Evolutionary conservation across 2,797 vertebrate genomes (phyloP), one percentile per base, ranked within the genome.

Genomic region (Enteromius paludinosus): DNA sequence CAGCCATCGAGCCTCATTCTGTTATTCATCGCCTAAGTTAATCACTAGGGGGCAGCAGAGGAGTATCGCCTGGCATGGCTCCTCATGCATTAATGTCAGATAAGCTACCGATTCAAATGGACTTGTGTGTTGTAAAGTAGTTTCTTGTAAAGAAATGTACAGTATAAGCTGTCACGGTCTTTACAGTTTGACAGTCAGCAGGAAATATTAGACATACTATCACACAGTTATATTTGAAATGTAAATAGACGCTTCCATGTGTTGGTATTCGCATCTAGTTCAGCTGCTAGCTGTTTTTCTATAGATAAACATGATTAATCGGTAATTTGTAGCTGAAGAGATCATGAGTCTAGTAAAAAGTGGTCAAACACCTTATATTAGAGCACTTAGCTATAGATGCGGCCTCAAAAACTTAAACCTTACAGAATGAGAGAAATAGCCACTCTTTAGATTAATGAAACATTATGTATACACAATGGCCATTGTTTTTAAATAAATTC

Each of bases 41-140:
- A 41, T 52, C 79, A 54, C 92, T 92, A 94, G 93, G 92, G 91
- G 91, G 92, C 91, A 92, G 89, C 91, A 93, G 25, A 70, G 70
- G 81, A 81, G 43, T 61, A 71, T 75, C 41, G 73, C 23, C 14
- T 35, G 18, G 15, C 47, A 23, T 9, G 38, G 8, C 30, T 20
- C 17, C 9, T 69, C 64, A 3, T 20, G 23, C 10, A 30, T 43
- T 15, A 14, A 1, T 8, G 28, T 20, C 9, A 66, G n/a, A 10
- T 25, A 30, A 56, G 28, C 12, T 66, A 30, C 62, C 5, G 4
- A 23, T 15, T 17, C n/a, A 38, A 43, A 54, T 38, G 9, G 28
- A 15, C 0, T 38, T 23, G 3, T 38, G 11, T 56, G 71, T 38
- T 56, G 71, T 38, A n/a, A 12, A 33, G 20, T n/a, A 56, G 17